Base-by-base conservation (phyloP, 23 tunicate species). In the Ascidia mentula region DNA sequence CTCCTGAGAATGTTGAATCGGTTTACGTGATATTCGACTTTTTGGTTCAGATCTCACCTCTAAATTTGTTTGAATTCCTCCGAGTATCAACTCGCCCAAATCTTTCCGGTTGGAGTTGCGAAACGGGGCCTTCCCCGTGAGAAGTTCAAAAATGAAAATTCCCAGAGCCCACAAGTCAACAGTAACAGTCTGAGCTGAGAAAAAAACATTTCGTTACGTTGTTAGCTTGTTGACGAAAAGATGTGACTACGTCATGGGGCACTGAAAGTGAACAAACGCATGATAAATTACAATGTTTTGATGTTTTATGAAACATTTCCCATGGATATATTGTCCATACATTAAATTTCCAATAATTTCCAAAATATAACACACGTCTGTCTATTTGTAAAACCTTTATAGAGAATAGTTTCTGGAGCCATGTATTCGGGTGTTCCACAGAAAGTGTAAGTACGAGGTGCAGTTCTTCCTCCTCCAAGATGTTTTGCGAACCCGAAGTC, bases 391-490 rank as follows among this genome's bases (percentile, higher is more conserved):
- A 53, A 33, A 86, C 90, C 90, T 59, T 79, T 73, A 60, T 86
- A 86, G 2, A 79, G 75, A 6, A 86, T 61, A 8, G 40, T 39
- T 79, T 94, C 98, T 22, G 98, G 98, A 0, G 98, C 98, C 87
- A 94, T 82, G 40, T 88, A 94, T 60, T 94, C 98, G 13, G 98
- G 90, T 6, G 98, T 94, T 20, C 98, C 98, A 72, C 98, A 94
- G 69, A 80, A 94, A 13, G 98, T 94, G 82, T 85, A 91, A 39
- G 97, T 80, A 32, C 81, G 69, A 15, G 45, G 35, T 9, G 45
- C 59, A 12, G 90, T 79, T 39, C 78, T 77, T 31, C n/a, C 37
- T 1, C 83, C 71, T 24, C 81, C 72, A n/a, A 74, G 76, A 33
- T 84, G 74, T 76, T 94, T 94, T 31, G 96, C 92, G 59, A 94